Evolutionary conservation across 2,888 invertebrate genomes (phyloP).

Genomic region (Harpagoxenus sublaevis): DNA sequence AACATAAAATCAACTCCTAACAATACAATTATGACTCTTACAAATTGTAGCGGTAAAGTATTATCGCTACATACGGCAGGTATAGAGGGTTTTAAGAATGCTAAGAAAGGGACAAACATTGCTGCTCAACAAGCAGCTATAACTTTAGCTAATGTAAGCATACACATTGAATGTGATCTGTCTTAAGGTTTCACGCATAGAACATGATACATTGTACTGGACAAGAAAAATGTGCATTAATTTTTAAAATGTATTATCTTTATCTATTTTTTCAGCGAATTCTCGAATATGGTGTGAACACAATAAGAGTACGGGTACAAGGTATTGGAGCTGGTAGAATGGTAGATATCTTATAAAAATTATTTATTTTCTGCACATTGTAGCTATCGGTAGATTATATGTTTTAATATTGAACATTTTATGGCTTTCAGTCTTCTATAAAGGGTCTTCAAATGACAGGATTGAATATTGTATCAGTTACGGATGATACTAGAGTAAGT

Average conservation of each 20-base stretch:
- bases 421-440: constrained; percentile 92
- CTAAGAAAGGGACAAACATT: constrained; percentile 98
- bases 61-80: constrained; percentile 87
- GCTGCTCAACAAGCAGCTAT: constrained; percentile 98
- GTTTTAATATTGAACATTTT: constrained; percentile 13
- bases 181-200: background rate
- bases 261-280: constrained; percentile 46
- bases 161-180: background rate
- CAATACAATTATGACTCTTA: constrained; percentile 94
- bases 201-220: background rate
- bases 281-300: constrained; percentile 92
- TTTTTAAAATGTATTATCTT: constrained; percentile 15
- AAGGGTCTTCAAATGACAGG: constrained; percentile 98
- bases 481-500: constrained; percentile 95
- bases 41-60: constrained; percentile 89
- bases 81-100: constrained; percentile 97
- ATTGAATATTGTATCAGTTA: constrained; percentile 95
- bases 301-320: constrained; percentile 92
- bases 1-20: constrained; percentile 94
- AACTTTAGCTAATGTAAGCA: constrained; percentile 91
- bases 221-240: background rate
- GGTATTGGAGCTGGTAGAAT: constrained; percentile 96
- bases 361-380: background rate
- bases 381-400: background rate
- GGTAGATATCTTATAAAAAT: constrained; percentile 87